Evolutionary conservation across 2,113 vertebrate species (phyloP), one percentile per base, ranked within the genome.

Genomic region (Scophthalmus maximus): DNA sequence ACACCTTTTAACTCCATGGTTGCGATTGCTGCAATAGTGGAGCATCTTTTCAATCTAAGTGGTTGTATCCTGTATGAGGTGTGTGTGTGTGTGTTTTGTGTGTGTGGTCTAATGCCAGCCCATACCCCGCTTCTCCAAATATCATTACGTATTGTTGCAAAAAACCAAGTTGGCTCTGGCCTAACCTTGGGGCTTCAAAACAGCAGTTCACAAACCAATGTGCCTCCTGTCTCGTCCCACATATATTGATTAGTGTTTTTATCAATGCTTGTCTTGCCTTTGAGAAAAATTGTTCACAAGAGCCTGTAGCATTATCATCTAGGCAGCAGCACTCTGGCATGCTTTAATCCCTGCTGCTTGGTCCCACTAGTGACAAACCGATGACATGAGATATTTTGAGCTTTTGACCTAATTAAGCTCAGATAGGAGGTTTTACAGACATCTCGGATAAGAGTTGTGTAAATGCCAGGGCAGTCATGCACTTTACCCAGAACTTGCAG

Each of bases 401-500:
- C 53, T 17, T 79, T 69, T 80, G 81, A 55, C 83, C 86, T 78
- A 55, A 84, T 86, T 86, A 53, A 68, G 27, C 25, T 23, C 25
- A 57, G 47, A 68, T 26, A 20, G 8, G 36, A 60, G 26, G 3
- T 18, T 40, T 20, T n/a, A 11, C 42, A 49, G 49, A 30, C 14
- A 10, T 40, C 47, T 51, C 22, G 52, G 34, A 62, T 38, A 3
- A 22, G 27, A 15, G 11, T 3, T n/a, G 22, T 30, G 10, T 36
- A 9, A 25, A 42, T 20, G 10, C 38, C 4, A 40, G 11, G 12
- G 36, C 36, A 46, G 58, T 9, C 18, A 18, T 40, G 49, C 32
- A 38, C 22, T 5, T 17, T 17, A 42, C 17, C 14, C 40, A 42
- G 15, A 42, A 18, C 40, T 23, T 23, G n/a, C 26, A 58, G 57